A percentile compares a stretch with the other conserved stretches of the same genome.
Conservation (phyloP, 2,113 vertebrate species). For the Platysteira castanea region DNA sequence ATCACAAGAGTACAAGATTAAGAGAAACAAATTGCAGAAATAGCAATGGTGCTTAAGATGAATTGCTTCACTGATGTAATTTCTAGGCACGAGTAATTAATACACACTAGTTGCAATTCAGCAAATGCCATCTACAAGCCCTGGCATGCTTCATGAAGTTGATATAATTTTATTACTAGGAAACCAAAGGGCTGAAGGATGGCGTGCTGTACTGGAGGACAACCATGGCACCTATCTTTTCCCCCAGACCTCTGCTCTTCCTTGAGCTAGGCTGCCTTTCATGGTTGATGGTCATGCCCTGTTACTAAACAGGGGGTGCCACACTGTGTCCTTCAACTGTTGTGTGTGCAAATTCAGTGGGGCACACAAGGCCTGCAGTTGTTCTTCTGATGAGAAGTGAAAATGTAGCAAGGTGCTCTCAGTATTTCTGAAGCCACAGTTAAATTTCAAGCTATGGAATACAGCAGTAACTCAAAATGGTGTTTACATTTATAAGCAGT, state of each 20-base stretch:
- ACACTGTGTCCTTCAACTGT: accelerated
- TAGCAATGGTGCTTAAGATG: not conserved
- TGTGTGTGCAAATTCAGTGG: not conserved
- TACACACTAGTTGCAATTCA: not conserved
- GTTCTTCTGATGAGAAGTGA: not conserved
- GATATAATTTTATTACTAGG: not conserved
- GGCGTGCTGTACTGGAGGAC: not conserved
- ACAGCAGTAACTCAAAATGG: not conserved
- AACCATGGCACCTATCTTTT: accelerated
- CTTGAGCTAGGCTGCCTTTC: not conserved
- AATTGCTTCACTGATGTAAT: not conserved
- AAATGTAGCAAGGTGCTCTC: not conserved
- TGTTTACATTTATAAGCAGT: not conserved
- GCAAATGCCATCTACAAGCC: not conserved
- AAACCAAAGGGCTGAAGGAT: not conserved
- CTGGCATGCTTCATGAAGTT: not conserved
- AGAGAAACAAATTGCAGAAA: not conserved
- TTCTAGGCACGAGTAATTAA: not conserved
- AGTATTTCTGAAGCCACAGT: not conserved
- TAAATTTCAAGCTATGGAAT: not conserved
- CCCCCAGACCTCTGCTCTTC: not conserved
- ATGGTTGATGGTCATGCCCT: not conserved
- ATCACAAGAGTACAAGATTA: not conserved
- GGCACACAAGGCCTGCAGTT: not conserved
- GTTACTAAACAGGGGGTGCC: not conserved